Percentiles rank a stretch among this genome's conserved stretches.
Conservation (phyloP, 1,140 invertebrate genomes). For the Brachionus manjavacas region DNA sequence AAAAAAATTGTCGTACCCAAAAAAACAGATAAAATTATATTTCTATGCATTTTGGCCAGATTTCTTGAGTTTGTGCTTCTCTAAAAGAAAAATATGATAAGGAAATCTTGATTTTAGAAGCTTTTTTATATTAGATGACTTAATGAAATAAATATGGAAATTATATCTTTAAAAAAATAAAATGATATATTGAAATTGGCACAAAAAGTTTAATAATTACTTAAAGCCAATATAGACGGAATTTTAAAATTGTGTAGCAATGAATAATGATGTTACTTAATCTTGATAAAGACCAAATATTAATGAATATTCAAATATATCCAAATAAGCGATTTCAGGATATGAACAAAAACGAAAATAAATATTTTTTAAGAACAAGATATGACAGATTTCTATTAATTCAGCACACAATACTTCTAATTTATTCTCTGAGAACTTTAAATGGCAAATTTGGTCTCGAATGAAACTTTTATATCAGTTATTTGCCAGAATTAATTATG, state of each 20-base stretch:
- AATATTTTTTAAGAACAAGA: not conserved
- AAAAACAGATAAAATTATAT: not conserved
- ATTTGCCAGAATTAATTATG: not conserved
- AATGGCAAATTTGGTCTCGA: not conserved
- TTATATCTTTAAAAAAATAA: not conserved
- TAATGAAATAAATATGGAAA: not conserved
- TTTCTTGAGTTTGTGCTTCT: not conserved
- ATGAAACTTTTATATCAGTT: not conserved
- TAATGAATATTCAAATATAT: constrained; percentile 1
- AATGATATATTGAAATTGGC: not conserved
- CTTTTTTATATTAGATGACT: not conserved
- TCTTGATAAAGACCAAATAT: not conserved
- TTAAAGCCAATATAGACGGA: not conserved
- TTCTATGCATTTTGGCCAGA: not conserved
- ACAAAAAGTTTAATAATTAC: not conserved
- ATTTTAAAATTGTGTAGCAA: not conserved
- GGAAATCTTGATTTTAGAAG: not conserved
- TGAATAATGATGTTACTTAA: not conserved
- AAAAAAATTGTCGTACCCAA: not conserved
- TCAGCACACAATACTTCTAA: not conserved
- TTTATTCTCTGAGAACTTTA: not conserved
- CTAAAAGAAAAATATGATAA: not conserved
- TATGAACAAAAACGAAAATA: not conserved
- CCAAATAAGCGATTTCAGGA: not conserved
- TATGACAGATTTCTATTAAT: not conserved